These are phyloP conservation scores for Danio albolineatus DNA, from an alignment of 2,797 vertebrate genomes.

Conservation along the genomic window DNA sequence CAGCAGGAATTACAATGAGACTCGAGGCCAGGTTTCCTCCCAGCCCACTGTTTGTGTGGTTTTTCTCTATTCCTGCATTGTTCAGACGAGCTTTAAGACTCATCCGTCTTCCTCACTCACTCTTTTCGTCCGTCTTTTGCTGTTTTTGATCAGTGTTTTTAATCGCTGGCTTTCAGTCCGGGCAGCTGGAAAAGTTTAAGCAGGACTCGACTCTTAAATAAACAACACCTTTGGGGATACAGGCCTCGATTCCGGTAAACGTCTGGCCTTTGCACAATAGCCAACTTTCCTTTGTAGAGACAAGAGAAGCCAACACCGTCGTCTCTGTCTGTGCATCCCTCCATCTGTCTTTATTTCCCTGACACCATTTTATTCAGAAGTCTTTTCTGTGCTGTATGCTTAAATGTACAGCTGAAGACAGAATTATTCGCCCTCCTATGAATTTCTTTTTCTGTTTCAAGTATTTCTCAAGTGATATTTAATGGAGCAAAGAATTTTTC, in stretches of 20 bases:
- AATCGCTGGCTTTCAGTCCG: slow-evolving; percentile 64
- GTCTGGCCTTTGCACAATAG: slow-evolving; percentile 69
- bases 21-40: slow-evolving; percentile 1
- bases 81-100: not conserved
- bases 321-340: slow-evolving; percentile 12
- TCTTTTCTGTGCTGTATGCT: too few species aligned
- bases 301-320: slow-evolving; percentile 37
- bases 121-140: slow-evolving; percentile 28
- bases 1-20: slow-evolving; percentile 50
- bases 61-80: slow-evolving; percentile 43
- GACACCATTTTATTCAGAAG: not conserved
- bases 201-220: slow-evolving; percentile 70
- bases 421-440: too few species aligned
- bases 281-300: slow-evolving; percentile 73
- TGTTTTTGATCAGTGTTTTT: slow-evolving; percentile 66
- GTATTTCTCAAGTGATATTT: too few species aligned
- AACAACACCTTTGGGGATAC: slow-evolving; percentile 74
- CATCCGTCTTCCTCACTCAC: slow-evolving; percentile 26
- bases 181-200: slow-evolving; percentile 73
- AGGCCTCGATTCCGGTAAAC: slow-evolving; percentile 72
- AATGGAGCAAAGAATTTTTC: too few species aligned
- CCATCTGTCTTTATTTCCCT: slow-evolving; percentile 16
- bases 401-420: too few species aligned
- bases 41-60: not conserved
- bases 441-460: too few species aligned